Evolutionary conservation across 2,113 vertebrate genomes (phyloP), one percentile per base, ranked within the genome.

Genomic region (Hydrolagus affinis): DNA sequence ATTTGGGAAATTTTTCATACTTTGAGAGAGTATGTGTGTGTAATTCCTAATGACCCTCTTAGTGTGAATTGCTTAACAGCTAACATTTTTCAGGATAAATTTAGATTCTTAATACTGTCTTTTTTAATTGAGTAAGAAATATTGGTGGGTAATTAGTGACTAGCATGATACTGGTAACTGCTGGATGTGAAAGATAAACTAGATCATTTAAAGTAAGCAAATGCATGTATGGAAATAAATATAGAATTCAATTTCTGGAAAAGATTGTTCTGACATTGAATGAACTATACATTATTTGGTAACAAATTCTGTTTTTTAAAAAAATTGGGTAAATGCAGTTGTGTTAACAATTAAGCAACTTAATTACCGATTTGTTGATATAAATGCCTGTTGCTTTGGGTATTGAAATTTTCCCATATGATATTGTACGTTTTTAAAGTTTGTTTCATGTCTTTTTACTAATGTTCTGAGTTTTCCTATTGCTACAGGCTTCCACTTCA

Each of bases 381-480:
- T 59, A 6, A 60, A 4, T 62, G 76, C 76, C 59, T 62, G 44
- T 44, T 44, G 44, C 44, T 44, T 44, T 44, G 44, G 44, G 44
- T 44, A 44, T 44, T n/a, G 10, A 25, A 71, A 64, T 25, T 25
- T 15, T 64, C 57, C 12, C 4, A 25, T 7, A 25, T 21, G 56
- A 75, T 75, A 8, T 72, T 75, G 77, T 1, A 25, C 62, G 23
- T 76, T 64, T 59, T 71, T 23, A 64, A 62, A 64, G 89, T 91
- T 91, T 85, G 89, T 62, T n/a, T 86, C n/a, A 66, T 90, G 86
- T 87, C 90, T 89, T 89, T 91, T 93, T 96, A 96, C 97, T 98
- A 98, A 99, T 96, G 95, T 96, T 96, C 92, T 93, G 94, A 99
- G 97, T 98, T 99, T 95, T 96, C 96, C 77, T 98, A 94, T 98